These are phyloP conservation scores for Eupsilia transversa DNA, from an alignment of 2,888 invertebrate genomes.

Conservation along the genomic window DNA sequence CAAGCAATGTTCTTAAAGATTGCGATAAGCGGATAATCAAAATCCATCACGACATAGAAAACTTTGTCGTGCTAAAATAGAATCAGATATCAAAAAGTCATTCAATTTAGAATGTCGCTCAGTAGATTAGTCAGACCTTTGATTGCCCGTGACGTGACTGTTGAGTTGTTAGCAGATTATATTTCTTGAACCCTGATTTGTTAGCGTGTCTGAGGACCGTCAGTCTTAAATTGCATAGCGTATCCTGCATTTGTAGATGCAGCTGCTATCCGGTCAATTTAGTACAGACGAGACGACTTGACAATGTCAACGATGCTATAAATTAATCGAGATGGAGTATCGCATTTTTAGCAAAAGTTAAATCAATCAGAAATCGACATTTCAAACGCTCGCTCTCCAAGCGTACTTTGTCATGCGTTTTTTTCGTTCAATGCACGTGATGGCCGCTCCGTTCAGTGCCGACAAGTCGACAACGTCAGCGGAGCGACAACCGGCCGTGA, in stretches of 20 bases:
- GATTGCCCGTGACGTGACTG: background rate
- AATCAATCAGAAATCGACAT: slow-evolving; percentile 23
- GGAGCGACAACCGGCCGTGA: slow-evolving; percentile 86
- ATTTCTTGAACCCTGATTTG: slow-evolving; percentile 23
- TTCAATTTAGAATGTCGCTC: background rate
- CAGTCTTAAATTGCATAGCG: slow-evolving; percentile 39
- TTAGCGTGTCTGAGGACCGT: slow-evolving; percentile 27
- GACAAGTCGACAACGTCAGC: slow-evolving; percentile 66
- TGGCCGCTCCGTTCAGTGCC: slow-evolving; percentile 60
- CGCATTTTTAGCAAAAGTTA: background rate
- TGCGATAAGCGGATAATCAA: background rate
- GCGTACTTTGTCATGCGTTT: slow-evolving; percentile 33
- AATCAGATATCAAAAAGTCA: slow-evolving; percentile 6
- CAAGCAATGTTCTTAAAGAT: background rate
- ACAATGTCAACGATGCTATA: slow-evolving; percentile 34
- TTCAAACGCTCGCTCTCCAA: slow-evolving; percentile 9
- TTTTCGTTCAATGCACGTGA: slow-evolving; percentile 41
- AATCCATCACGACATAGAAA: background rate
- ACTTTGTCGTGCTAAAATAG: background rate
- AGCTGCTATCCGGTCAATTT: slow-evolving; percentile 44
- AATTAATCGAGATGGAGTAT: slow-evolving; percentile 23
- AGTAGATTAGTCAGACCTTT: slow-evolving; percentile 18
- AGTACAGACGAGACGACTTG: slow-evolving; percentile 16
- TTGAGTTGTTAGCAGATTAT: background rate
- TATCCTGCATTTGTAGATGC: slow-evolving; percentile 42